Base-by-base conservation (phyloP, 2,888 invertebrate species). In the Orchesellides sinensis region DNA sequence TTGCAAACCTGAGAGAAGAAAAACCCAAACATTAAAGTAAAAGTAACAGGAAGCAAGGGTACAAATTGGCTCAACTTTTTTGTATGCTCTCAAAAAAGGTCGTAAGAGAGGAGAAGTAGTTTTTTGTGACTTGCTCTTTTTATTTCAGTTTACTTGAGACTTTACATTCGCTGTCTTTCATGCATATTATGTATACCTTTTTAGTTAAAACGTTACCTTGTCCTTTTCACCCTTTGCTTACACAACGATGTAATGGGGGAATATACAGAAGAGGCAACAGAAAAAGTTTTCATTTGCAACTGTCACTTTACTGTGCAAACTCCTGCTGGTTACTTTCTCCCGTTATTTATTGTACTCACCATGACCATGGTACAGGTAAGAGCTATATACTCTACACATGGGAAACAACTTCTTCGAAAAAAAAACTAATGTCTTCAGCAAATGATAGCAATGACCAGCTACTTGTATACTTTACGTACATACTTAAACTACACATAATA, bases 51-150 rank as follows among this genome's bases (percentile, higher is more conserved):
- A 32, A 10, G 12, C 8, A n/a, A 8, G 32, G 29, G 17, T 49
- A 75, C 74, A 75, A 75, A 75, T 75, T 65, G 74, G 63, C 54
- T 35, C 27, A n/a, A 61, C 73, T 63, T 63, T 49, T 45, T 10
- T 23, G 21, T 68, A 23, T 72, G 27, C 29, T 49, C 8, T 19
- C 17, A 49, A 21, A 49, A 17, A 47, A 47, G 21, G 19, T 8
- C 17, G 21, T n/a, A 17, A 14, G 49, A 17, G 17, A 8, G 49
- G 17, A 56, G 23, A 56, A 19, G 25, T 12, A 23, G 25, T 17
- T 56, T 56, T 17, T 52, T 52, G 49, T 21, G 10, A 52, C 52
- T 21, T 56, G 23, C 14, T 49, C 49, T 27, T 56, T 56, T 23
- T 3, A 19, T 12, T n/a, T n/a, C 6, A 49, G 49, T 12, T n/a